Evolutionary conservation across 1,140 invertebrate species (phyloP).

Genomic region (Drosophila sp.): DNA sequence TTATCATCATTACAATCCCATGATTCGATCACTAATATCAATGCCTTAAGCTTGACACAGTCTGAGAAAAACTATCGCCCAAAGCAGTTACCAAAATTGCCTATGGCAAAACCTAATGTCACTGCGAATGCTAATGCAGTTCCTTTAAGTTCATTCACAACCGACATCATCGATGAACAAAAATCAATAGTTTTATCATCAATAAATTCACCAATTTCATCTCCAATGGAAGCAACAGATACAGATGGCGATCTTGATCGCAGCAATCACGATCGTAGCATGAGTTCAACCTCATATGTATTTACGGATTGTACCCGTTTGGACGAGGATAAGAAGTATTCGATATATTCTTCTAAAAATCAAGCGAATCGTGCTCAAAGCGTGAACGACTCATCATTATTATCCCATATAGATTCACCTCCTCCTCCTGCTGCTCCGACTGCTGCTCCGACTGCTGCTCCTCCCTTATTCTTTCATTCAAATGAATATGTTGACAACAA

Average conservation of each 20-base stretch:
- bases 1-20: conserved; percentile 8
- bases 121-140: conserved; percentile 20
- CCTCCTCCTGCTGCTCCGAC: no score
- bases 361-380: no score
- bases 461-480: background rate
- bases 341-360: background rate
- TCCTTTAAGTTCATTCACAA: conserved; percentile 27
- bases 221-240: background rate
- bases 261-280: background rate
- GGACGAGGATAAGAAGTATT: background rate
- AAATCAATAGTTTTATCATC: no score
- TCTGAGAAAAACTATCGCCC: conserved; percentile 47
- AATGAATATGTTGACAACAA: background rate
- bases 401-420: background rate
- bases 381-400: background rate
- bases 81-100: conserved; percentile 73
- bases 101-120: conserved; percentile 29
- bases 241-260: background rate
- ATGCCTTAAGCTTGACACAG: conserved; percentile 10
- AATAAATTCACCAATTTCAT: conserved; percentile 2
- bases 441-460: no score
- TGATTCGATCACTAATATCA: background rate
- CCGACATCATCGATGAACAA: background rate
- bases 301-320: background rate
- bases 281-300: background rate